A percentile compares a stretch with the other conserved stretches of the same genome.
Conservation (phyloP, 2,797 vertebrate genomes). For the Lagocephalus sceleratus region DNA sequence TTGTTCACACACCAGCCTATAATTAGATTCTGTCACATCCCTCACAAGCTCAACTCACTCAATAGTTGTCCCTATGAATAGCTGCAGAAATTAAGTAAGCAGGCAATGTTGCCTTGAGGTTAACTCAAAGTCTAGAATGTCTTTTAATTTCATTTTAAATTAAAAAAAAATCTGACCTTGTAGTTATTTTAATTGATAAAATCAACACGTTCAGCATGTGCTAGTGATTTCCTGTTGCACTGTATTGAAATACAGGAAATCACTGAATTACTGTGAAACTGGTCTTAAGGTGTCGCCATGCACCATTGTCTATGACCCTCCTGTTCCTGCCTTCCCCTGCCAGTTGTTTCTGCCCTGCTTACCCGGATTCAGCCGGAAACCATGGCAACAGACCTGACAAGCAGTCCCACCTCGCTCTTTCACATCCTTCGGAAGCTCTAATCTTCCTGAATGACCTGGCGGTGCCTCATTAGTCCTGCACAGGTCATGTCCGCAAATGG, state of each 20-base stretch:
- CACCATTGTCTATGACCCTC: constrained; percentile 1
- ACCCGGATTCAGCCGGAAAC: constrained; percentile 23
- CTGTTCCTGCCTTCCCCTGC: constrained; percentile 21
- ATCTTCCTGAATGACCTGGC: constrained; percentile 26
- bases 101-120: too few species aligned
- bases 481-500: background rate
- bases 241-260: background rate
- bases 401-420: constrained; percentile 19
- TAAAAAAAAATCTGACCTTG: too few species aligned
- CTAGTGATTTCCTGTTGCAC: constrained; percentile 18
- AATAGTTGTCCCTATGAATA: too few species aligned
- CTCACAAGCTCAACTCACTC: too few species aligned
- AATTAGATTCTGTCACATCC: too few species aligned
- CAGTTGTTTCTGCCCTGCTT: constrained; percentile 7
- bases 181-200: too few species aligned
- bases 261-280: background rate
- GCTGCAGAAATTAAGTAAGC: too few species aligned
- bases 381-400: constrained; percentile 38
- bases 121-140: too few species aligned
- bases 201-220: background rate
- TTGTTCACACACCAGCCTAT: too few species aligned
- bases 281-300: background rate
- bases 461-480: constrained; percentile 12
- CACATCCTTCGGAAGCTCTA: constrained; percentile 53
- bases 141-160: too few species aligned